A percentile compares a stretch with the other conserved stretches of the same genome.
Evolutionary conservation across 1,140 invertebrate species (phyloP).

Genomic region (Platorchestia sp.): DNA sequence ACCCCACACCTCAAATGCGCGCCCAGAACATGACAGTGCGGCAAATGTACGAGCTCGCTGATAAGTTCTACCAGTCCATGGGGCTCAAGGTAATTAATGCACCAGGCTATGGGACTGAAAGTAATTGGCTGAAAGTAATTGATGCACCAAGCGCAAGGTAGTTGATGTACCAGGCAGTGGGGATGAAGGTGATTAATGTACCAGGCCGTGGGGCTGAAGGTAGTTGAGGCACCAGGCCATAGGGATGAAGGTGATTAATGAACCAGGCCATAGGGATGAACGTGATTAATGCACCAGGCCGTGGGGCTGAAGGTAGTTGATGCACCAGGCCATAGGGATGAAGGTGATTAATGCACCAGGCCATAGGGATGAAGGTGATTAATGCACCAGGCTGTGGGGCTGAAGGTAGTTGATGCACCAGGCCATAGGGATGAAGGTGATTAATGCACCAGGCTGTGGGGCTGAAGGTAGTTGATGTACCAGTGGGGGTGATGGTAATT

Average conservation of each 20-base stretch:
- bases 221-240: too few species aligned
- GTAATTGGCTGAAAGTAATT: not conserved
- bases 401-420: not conserved
- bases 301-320: not conserved
- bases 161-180: not conserved
- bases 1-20: constrained; percentile 85
- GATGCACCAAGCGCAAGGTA: not conserved
- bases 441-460: not conserved
- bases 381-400: too few species aligned
- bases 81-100: constrained; percentile 80
- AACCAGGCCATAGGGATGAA: not conserved
- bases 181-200: not conserved
- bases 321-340: not conserved
- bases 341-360: not conserved
- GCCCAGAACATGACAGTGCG: constrained; percentile 80
- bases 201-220: too few species aligned
- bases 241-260: too few species aligned
- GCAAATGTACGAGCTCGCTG: constrained; percentile 84
- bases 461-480: not conserved
- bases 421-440: not conserved
- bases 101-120: not conserved
- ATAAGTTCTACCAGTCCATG: constrained; percentile 87
- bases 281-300: not conserved
- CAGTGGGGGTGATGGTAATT: not conserved
- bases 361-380: not conserved